Percentiles rank a stretch among this genome's conserved stretches.
These are phyloP conservation scores for Sphaeridia pumilis DNA, from an alignment of 2,888 invertebrate species.

Conservation along the genomic window DNA sequence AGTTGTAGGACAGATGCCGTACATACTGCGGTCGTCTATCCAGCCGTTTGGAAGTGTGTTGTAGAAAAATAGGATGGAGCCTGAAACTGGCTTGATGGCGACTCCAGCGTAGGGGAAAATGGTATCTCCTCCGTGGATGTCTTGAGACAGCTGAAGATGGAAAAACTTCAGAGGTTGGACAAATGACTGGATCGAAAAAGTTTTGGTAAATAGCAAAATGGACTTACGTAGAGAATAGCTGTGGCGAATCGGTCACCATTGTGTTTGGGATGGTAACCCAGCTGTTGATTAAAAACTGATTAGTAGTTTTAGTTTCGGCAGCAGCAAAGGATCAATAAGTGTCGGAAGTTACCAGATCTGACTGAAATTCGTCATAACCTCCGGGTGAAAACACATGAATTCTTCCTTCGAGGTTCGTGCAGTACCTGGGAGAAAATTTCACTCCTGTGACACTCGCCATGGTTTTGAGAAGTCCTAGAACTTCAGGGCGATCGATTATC, in stretches of 20 bases:
- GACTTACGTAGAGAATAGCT: constrained; percentile 10
- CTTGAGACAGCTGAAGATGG: constrained; percentile 4
- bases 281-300: too few species aligned
- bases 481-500: neutral
- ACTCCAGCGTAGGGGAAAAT: constrained; percentile 8
- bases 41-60: constrained; percentile 40
- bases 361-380: constrained; percentile 18
- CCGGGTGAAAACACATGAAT: constrained; percentile 17
- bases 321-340: too few species aligned
- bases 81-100: constrained; percentile 30
- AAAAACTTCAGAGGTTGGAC: too few species aligned
- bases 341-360: constrained; percentile 16
- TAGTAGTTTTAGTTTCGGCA: too few species aligned
- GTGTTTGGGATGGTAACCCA: too few species aligned
- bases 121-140: constrained; percentile 5
- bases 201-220: too few species aligned
- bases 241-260: constrained; percentile 13
- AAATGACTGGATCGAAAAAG: too few species aligned
- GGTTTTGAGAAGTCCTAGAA: neutral
- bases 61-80: constrained; percentile 41
- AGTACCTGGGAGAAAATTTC: neutral
- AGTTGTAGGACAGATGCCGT: constrained; percentile 36
- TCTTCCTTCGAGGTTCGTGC: constrained; percentile 5
- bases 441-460: constrained; percentile 11
- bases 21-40: constrained; percentile 40